These are phyloP conservation scores for Cydia strobilella DNA, from an alignment of 1,140 invertebrate species.

Conservation along the genomic window DNA sequence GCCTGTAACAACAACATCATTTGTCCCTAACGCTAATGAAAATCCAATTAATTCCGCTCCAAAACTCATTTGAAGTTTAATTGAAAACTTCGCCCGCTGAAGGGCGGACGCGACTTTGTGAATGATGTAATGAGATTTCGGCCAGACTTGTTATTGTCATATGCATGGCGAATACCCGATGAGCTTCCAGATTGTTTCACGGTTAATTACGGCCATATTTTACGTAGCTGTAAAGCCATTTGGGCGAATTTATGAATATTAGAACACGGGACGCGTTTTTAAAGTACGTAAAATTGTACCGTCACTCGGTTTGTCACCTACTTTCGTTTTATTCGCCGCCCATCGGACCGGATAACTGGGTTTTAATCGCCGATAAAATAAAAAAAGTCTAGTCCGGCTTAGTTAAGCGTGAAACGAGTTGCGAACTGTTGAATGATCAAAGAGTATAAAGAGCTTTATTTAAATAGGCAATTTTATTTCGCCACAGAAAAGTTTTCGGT, in stretches of 20 bases:
- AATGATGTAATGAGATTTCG: slow-evolving; percentile 75
- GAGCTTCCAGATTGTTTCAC: slow-evolving; percentile 53
- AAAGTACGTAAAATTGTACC: slow-evolving; percentile 32
- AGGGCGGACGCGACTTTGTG: slow-evolving; percentile 63
- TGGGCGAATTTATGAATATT: slow-evolving; percentile 52
- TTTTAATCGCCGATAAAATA: slow-evolving; percentile 61
- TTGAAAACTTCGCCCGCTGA: slow-evolving; percentile 71
- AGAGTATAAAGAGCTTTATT: slow-evolving; percentile 47
- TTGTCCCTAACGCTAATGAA: slow-evolving; percentile 77
- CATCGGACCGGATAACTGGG: slow-evolving; percentile 47
- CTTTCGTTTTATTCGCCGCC: slow-evolving; percentile 43
- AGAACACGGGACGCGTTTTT: slow-evolving; percentile 38
- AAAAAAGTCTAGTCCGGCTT: slow-evolving; percentile 44
- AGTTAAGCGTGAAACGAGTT: slow-evolving; percentile 54
- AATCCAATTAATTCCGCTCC: slow-evolving; percentile 77
- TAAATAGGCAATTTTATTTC: slow-evolving; percentile 35
- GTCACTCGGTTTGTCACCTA: slow-evolving; percentile 37
- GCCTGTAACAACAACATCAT: slow-evolving; percentile 74
- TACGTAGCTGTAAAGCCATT: slow-evolving; percentile 47
- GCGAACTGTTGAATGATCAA: slow-evolving; percentile 62
- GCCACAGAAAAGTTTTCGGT: slow-evolving; percentile 23
- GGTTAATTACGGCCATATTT: slow-evolving; percentile 63
- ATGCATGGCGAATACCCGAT: slow-evolving; percentile 54
- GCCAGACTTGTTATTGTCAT: slow-evolving; percentile 69
- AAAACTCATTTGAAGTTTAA: slow-evolving; percentile 78